These are phyloP conservation scores for Apeltes quadracus DNA, from an alignment of 2,113 vertebrate genomes.

Conservation along the genomic window DNA sequence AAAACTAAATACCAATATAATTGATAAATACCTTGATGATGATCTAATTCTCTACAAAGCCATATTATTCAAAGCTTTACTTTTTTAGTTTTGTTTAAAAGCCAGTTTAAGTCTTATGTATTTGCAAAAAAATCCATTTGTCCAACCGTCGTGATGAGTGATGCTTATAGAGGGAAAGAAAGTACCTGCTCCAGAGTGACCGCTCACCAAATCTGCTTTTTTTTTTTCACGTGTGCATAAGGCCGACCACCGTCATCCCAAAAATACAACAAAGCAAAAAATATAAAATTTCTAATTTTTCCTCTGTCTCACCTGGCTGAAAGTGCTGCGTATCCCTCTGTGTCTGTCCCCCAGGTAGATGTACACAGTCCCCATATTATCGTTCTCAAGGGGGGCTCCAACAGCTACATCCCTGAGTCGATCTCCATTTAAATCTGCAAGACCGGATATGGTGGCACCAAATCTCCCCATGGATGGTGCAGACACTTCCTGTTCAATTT, in stretches of 20 bases:
- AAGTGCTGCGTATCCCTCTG: conserved; percentile 53
- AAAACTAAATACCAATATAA: background rate
- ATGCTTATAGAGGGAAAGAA: background rate
- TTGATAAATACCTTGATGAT: background rate
- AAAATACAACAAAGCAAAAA: background rate
- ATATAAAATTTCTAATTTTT: background rate
- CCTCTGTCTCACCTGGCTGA: conserved; percentile 76
- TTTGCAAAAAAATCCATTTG: background rate
- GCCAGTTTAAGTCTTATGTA: background rate
- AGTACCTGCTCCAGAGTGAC: background rate
- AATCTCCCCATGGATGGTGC: conserved; percentile 79
- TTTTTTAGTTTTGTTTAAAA: background rate
- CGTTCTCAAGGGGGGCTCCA: conserved; percentile 85
- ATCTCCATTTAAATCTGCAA: conserved; percentile 86
- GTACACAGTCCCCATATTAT: conserved; percentile 83
- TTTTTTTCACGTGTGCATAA: background rate
- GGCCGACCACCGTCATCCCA: too few species aligned
- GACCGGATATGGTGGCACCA: conserved; percentile 78
- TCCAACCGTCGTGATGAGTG: background rate
- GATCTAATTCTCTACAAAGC: background rate
- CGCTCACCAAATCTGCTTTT: background rate
- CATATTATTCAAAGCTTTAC: background rate
- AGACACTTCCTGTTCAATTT: conserved; percentile 38
- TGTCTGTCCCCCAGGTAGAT: conserved; percentile 79
- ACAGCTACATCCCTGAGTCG: conserved; percentile 81